phyloP scores from a whole-genome alignment of 2,888 invertebrate species.

The Aleiodes alternator region DNA sequence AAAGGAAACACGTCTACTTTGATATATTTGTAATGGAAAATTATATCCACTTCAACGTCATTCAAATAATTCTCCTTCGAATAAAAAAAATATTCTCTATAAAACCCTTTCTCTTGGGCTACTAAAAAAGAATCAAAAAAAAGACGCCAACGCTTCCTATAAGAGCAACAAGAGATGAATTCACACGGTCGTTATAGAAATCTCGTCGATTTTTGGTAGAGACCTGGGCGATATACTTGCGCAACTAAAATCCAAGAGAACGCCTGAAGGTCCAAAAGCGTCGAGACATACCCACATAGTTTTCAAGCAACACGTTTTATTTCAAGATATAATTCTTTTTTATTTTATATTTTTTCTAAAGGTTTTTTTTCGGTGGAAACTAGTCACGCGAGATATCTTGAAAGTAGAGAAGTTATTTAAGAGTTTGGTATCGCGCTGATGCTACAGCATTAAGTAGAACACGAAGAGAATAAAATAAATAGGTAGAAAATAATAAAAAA shows the following conservation, averaged over 20 bases:
- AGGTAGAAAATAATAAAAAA: neutral
- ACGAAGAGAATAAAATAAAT: conserved; percentile 19
- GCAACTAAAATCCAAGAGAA: conserved; percentile 44
- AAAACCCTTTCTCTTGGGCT: conserved; percentile 46
- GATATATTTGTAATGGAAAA: neutral
- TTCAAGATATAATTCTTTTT: conserved; percentile 10
- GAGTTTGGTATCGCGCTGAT: conserved; percentile 43
- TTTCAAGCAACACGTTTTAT: conserved; percentile 3
- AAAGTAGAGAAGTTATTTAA: conserved; percentile 48
- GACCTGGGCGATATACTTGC: conserved; percentile 51
- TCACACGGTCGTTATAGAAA: conserved; percentile 51
- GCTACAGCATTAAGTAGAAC: conserved; percentile 20
- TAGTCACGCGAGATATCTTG: conserved; percentile 48
- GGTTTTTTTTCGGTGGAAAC: conserved; percentile 33
- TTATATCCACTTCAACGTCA: neutral
- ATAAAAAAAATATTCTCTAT: conserved; percentile 29
- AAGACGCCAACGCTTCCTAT: conserved; percentile 36
- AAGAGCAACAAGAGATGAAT: conserved; percentile 54
- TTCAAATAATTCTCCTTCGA: conserved; percentile 1
- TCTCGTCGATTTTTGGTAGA: conserved; percentile 36
- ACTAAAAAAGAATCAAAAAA: conserved; percentile 37
- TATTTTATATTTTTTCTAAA: neutral
- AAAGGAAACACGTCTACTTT: neutral
- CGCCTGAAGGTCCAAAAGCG: conserved; percentile 6
- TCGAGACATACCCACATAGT: neutral